A percentile compares a stretch with the other conserved stretches of the same genome.
Conservation (phyloP, 2,113 vertebrate species). For the Oreochromis spilurus region DNA sequence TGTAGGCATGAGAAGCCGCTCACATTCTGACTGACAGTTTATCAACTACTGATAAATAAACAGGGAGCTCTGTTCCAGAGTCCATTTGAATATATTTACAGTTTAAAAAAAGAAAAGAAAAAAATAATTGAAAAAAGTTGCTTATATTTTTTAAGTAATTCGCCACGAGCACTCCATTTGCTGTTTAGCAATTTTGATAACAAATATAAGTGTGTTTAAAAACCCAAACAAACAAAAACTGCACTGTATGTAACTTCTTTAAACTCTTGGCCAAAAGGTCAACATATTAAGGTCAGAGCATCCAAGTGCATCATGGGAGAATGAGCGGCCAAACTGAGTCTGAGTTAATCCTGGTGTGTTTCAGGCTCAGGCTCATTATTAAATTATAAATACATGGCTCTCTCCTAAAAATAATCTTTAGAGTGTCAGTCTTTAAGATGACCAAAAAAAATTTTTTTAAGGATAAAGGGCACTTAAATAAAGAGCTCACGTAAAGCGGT, state of each 20-base stretch:
- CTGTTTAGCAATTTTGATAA: not conserved
- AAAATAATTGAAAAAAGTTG: not conserved
- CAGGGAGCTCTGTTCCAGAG: not conserved
- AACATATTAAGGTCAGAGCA: conserved; percentile 14
- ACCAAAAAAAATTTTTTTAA: not conserved
- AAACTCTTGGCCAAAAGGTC: not conserved
- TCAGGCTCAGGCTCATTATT: not conserved
- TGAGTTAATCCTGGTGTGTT: not conserved
- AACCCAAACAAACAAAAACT: not conserved
- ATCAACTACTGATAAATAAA: conserved; percentile 38
- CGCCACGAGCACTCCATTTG: not conserved
- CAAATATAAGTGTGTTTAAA: not conserved
- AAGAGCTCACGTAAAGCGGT: not conserved
- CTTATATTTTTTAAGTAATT: not conserved
- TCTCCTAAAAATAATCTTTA: not conserved
- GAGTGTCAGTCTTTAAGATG: not conserved
- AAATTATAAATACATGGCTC: not conserved
- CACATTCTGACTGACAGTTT: conserved; percentile 31
- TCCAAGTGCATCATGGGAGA: conserved; percentile 22
- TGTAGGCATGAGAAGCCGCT: not conserved
- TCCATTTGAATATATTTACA: not conserved
- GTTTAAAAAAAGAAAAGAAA: not conserved
- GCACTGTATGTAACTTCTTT: not conserved
- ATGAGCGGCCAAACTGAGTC: not conserved
- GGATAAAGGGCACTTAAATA: not conserved